Evolutionary conservation across 1,140 invertebrate genomes (phyloP), one percentile per base, ranked within the genome.

Genomic region (Dufourea novaeangliae): DNA sequence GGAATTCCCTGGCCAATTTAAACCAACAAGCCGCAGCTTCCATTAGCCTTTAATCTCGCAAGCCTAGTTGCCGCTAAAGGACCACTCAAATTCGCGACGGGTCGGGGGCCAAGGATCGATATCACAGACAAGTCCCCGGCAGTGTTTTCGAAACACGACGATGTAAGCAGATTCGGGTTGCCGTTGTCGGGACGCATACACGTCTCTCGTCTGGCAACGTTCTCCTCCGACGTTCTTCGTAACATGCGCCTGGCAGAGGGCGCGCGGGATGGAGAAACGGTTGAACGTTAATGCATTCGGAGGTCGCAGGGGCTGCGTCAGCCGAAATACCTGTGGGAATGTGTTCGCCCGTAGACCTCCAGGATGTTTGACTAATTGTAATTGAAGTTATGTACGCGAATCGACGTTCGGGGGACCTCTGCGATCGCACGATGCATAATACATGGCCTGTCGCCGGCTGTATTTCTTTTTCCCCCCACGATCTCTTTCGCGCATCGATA

Each of bases 321-420:
- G 64, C 66, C 73, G 32, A 76, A 76, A 59, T 76, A 76, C 64
- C 66, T 69, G 73, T 76, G 73, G 66, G 73, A 76, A 76, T 37
- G 73, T 69, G 14, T 56, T n/a, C 41, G 25, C 54, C n/a, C n/a
- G 34, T 1, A 61, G 73, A 76, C 66, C 73, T 67, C 73, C 73
- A 76, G 73, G 73, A 76, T 76, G 64, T 57, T 76, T 46, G 73
- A 50, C 73, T 76, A 76, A 76, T 76, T 76, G 73, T 59, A 57
- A 69, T 76, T 69, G 64, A 69, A 76, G 64, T 76, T 76, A 76
- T 74, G 71, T 57, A 59, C 66, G 73, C 64, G 73, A 76, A 76
- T 76, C 73, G 14, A 76, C 73, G 73, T 69, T 50, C 69, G 69
- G n/a, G n/a, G n/a, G 73, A 50, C 32, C 32, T 39, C 59, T 22